Percentiles rank a stretch among this genome's conserved stretches.
Evolutionary conservation across 2,113 vertebrate genomes (phyloP).

Genomic region (Brachyhypopomus occidentalis): DNA sequence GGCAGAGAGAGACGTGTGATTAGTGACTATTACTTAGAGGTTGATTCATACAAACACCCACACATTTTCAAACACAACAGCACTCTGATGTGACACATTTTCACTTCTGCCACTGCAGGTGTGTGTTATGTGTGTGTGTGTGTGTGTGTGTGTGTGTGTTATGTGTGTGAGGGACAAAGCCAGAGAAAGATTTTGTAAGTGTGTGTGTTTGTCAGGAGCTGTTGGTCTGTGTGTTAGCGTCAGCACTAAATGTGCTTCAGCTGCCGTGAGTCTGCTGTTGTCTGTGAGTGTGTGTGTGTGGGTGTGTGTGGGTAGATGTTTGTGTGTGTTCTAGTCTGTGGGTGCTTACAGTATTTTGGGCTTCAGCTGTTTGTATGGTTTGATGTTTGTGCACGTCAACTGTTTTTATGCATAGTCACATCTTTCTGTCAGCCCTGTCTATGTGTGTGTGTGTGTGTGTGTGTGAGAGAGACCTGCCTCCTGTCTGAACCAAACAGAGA

Average conservation of each 20-base stretch:
- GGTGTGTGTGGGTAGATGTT: slow-evolving; percentile 11
- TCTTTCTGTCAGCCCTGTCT: slow-evolving; percentile 17
- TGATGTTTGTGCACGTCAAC: neutral
- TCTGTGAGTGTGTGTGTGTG: slow-evolving; percentile 29
- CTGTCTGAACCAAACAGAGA: slow-evolving; percentile 13
- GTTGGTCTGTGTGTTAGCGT: slow-evolving; percentile 31
- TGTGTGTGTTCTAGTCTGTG: slow-evolving; percentile 7
- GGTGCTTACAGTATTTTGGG: neutral
- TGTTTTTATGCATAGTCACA: slow-evolving; percentile 36
- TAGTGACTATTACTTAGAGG: too few species aligned
- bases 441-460: slow-evolving; percentile 12
- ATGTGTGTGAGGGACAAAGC: too few species aligned
- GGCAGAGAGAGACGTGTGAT: too few species aligned
- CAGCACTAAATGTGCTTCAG: slow-evolving; percentile 1
- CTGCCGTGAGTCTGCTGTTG: slow-evolving; percentile 39
- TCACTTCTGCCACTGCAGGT: too few species aligned
- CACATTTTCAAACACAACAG: too few species aligned
- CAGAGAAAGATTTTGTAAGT: too few species aligned
- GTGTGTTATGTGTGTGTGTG: too few species aligned
- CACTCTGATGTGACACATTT: too few species aligned
- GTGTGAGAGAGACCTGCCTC: neutral
- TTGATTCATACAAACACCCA: too few species aligned
- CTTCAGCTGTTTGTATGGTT: slow-evolving; percentile 30
- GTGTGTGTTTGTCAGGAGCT: neutral
- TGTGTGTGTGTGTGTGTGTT: too few species aligned